These are phyloP conservation scores for Semaprochilodus insignis DNA, from an alignment of 2,797 vertebrate species.

Conservation along the genomic window DNA sequence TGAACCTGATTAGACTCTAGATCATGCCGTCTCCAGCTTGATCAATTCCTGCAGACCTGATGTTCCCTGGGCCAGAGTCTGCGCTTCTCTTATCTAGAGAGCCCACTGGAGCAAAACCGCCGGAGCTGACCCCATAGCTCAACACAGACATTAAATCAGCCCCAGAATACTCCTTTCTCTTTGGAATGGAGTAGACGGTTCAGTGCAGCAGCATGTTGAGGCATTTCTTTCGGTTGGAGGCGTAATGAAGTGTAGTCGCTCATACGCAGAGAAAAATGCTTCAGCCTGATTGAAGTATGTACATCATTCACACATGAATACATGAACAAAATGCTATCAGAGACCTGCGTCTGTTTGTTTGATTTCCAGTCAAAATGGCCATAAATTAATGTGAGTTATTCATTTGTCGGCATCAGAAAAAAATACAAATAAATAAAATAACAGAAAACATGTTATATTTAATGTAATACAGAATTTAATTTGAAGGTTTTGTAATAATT, in stretches of 20 bases:
- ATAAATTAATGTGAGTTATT: too few relatives aligned
- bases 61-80: constrained; percentile 52
- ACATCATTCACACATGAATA: background rate
- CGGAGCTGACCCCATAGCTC: constrained; percentile 59
- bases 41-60: constrained; percentile 68
- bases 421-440: too few relatives aligned
- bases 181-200: constrained; percentile 24
- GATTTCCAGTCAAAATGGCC: too few relatives aligned
- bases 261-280: background rate
- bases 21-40: constrained; percentile 72
- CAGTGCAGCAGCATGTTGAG: constrained; percentile 31
- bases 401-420: too few relatives aligned
- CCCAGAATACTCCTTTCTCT: constrained; percentile 36
- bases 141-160: constrained; percentile 45
- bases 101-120: constrained; percentile 60
- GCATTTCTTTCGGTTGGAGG: constrained; percentile 39
- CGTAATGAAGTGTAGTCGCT: constrained; percentile 29
- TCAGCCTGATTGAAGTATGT: background rate
- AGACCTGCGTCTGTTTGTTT: too few relatives aligned
- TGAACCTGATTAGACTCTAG: constrained; percentile 76
- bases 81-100: constrained; percentile 67
- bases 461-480: too few relatives aligned
- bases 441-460: too few relatives aligned
- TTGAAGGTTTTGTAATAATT: too few relatives aligned
- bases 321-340: too few relatives aligned